Conservation (phyloP, 1,140 invertebrate genomes). For the Cotesia typhae region DNA sequence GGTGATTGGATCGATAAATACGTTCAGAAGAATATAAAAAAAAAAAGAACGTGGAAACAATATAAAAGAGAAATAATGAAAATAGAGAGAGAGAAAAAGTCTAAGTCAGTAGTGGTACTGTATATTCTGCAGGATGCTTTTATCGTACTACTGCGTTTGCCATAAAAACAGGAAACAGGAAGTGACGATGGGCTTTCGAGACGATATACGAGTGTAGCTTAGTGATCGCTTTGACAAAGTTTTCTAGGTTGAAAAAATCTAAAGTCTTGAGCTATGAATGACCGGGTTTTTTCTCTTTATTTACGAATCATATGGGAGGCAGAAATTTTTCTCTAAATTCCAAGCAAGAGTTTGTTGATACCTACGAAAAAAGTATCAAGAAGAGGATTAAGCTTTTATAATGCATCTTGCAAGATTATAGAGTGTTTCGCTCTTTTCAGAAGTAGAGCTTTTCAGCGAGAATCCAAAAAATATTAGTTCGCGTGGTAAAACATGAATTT, state of each 20-base stretch:
- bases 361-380: not conserved
- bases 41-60: no score
- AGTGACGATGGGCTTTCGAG: constrained; percentile 39
- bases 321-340: not conserved
- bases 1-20: no score
- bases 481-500: not conserved
- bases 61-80: no score
- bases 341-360: not conserved
- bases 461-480: not conserved
- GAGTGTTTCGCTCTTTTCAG: not conserved
- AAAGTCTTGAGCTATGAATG: constrained; percentile 6
- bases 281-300: not conserved
- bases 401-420: not conserved
- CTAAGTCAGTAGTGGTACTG: not conserved
- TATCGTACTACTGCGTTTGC: constrained; percentile 39
- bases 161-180: constrained; percentile 51
- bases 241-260: constrained; percentile 29
- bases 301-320: not conserved
- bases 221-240: constrained; percentile 12
- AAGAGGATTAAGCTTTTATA: not conserved
- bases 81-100: not conserved
- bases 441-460: not conserved
- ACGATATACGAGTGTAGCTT: constrained; percentile 38
- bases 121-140: constrained; percentile 38
- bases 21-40: no score